Base-by-base conservation (phyloP, 2,888 invertebrate genomes). In the Actias luna region DNA sequence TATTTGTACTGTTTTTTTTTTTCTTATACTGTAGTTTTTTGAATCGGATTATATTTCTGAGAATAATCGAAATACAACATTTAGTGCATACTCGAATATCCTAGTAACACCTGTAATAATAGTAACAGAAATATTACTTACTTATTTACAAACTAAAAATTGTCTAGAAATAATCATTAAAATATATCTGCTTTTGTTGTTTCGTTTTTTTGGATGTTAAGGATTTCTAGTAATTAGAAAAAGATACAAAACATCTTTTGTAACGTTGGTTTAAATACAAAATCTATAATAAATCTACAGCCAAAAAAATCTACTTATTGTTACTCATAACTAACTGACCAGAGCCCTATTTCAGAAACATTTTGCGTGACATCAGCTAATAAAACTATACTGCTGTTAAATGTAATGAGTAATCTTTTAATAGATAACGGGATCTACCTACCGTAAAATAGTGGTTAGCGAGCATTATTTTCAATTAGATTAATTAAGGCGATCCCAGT, bases 401-500 rank as follows among this genome's bases (percentile, higher is more conserved):
- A 70, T 73, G 72, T 70, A 42, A 70, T 69, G 67, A 69, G 67
- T 67, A 42, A 70, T 69, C 68, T 69, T 66, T 67, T 63, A 63
- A 70, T 55, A 29, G 55, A 55, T 55, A 29, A 29, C 29, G 55
- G 29, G 29, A n/a, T 29, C 55, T 29, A 55, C n/a, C 55, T 55
- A 55, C 55, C 29, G n/a, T 58, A 42, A 42, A 33, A 42, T 31
- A 31, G 14, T 62, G 57, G 42, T 5, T 57, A 58, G 14, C 18
- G 42, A 58, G 58, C 64, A 61, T 64, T 64, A 65, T 66, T 85
- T 82, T 84, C 82, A 84, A 88, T 89, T 88, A 84, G 76, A 84
- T 83, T 85, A 87, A 88, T 88, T 83, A 85, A 82, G 76, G 70
- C 69, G 67, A 73, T 71, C 74, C 75, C 74, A 69, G 71, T 71